A percentile compares a stretch with the other conserved stretches of the same genome.
Conservation (phyloP, 2,888 invertebrate species). For the Crematogaster levior region DNA sequence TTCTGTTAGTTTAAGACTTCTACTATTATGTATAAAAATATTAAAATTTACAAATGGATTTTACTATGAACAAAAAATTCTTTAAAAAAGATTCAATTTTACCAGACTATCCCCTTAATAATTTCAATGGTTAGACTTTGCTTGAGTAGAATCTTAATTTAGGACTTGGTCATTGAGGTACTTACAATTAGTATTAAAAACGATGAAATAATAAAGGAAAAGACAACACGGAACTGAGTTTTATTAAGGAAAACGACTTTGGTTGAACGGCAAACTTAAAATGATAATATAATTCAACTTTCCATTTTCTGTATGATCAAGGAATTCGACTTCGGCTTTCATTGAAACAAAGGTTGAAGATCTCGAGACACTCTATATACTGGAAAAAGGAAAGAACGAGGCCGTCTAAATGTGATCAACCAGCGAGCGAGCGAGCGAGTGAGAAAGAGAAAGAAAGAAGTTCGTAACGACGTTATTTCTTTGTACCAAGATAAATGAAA, state of each 20-base stretch:
- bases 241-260: not conserved
- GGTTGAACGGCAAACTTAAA: not conserved
- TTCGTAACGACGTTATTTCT: not conserved
- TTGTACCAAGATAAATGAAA: slow-evolving; percentile 4
- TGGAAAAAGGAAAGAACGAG: not conserved
- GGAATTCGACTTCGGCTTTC: not conserved
- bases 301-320: not conserved
- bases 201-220: not conserved
- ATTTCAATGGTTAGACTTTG: not conserved
- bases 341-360: slow-evolving; percentile 22
- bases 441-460: not conserved
- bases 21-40: too few species aligned
- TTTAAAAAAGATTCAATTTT: too few species aligned
- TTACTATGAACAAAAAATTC: too few species aligned
- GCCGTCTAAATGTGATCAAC: not conserved
- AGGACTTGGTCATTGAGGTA: not conserved
- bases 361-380: not conserved
- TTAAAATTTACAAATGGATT: too few species aligned
- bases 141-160: slow-evolving; percentile 1
- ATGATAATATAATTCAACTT: not conserved
- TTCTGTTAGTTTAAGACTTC: too few species aligned
- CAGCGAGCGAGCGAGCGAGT: not conserved
- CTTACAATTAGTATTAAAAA: not conserved
- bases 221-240: not conserved
- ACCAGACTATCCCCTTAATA: too few species aligned